Evolutionary conservation across 37 sponge, comb jelly and placozoan species (phyloP), one percentile per base, ranked within the genome.

Genomic region (Dysidea cf. avara): DNA sequence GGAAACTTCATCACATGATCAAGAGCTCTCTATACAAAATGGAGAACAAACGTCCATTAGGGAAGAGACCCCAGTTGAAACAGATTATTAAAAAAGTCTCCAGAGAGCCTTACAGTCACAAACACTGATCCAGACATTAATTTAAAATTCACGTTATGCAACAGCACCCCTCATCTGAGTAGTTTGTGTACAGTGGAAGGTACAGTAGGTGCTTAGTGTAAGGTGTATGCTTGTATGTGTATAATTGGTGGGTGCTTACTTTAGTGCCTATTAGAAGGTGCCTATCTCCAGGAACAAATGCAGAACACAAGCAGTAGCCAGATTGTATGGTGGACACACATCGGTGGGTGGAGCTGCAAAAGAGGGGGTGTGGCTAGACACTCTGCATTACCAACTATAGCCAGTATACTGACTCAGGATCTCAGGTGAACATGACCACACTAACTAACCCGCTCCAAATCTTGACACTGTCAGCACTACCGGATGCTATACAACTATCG

Each of bases 231-330:
- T n/a, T n/a, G n/a, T n/a, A n/a, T n/a, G n/a, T n/a, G n/a, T n/a
- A n/a, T n/a, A n/a, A n/a, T 17, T 50, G 17, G 14, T 25, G 53
- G n/a, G 9, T 61, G 0, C 76, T 20, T 26, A 94, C 94, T 87
- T 92, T 95, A 9, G 88, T 89, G 20, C 99, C 99, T 3, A 86
- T 46, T n/a, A 98, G 48, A 16, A 79, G 60, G 49, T 92, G 81
- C 22, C 87, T 77, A 52, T 98, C 84, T 18, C 99, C 96, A 20
- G 96, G 96, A 22, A 82, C 84, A 80, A 98, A 86, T n/a, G 72
- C 53, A 13, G 71, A 61, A 39, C 75, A 83, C 31, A 95, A 60
- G n/a, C 75, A 90, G 69, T 88, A 85, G 7, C 91, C 88, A 31
- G 85, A 89, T 48, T 63, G 38, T 53, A 93, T 32, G 20, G 88